phyloP scores from a whole-genome alignment of 2,797 vertebrate species.

The Gallinago solitaria region DNA sequence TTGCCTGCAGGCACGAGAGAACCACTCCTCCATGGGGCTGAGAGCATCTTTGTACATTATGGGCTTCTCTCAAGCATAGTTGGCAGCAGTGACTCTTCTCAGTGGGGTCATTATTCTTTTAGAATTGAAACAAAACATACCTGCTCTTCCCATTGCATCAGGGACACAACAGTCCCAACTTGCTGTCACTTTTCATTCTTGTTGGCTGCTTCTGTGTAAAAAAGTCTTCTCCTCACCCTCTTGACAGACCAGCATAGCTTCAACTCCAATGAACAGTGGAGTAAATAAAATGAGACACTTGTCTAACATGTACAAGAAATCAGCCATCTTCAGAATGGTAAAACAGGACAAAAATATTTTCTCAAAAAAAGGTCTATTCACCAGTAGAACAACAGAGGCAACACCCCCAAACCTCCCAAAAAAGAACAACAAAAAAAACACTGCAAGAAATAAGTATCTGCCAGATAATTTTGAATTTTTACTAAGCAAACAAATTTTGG shows the following conservation, averaged over 20 bases:
- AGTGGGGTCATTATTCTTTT: not conserved
- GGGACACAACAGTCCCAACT: not conserved
- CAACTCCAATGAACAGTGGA: not conserved
- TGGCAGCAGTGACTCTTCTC: not conserved
- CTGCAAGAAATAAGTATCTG: not conserved
- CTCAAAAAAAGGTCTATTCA: not conserved
- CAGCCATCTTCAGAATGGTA: not conserved
- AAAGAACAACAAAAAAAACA: not conserved
- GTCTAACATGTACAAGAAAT: not conserved
- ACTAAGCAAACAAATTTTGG: not conserved
- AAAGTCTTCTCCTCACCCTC: not conserved
- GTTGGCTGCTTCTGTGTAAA: not conserved
- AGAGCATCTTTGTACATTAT: not conserved
- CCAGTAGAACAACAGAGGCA: not conserved
- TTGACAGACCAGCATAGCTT: not conserved
- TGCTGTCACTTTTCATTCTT: not conserved
- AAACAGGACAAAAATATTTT: not conserved
- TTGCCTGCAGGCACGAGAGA: accelerated
- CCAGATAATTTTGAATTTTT: not conserved
- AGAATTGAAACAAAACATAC: not conserved
- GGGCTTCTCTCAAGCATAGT: not conserved
- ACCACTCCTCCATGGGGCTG: not conserved
- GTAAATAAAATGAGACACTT: not conserved
- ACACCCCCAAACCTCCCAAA: not conserved
- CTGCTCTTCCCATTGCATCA: not conserved